A percentile compares a stretch with the other conserved stretches of the same genome.
Evolutionary conservation across 2,113 vertebrate genomes (phyloP).

Genomic region (Hyla sarda): DNA sequence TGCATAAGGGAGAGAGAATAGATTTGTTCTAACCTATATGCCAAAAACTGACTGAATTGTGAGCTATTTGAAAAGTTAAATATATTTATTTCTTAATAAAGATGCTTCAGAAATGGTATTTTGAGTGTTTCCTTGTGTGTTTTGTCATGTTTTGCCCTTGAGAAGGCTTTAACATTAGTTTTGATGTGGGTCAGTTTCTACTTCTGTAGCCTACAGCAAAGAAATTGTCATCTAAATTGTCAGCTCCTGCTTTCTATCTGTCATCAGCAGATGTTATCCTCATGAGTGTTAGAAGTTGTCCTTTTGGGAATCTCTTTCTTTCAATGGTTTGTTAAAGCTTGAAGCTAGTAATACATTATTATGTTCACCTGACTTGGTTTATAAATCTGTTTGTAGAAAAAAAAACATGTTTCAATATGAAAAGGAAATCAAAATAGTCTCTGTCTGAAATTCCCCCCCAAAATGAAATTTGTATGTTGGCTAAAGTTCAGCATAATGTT

Average conservation of each 20-base stretch:
- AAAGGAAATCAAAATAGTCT: neutral
- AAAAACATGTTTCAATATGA: neutral
- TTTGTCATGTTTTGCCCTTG: conserved; percentile 43
- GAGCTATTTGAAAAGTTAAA: conserved; percentile 14
- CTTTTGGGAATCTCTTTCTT: conserved; percentile 26
- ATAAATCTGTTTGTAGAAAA: conserved; percentile 5
- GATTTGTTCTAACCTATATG: neutral
- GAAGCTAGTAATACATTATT: conserved; percentile 34
- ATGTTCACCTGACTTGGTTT: conserved; percentile 15
- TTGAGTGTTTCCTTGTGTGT: conserved; percentile 29
- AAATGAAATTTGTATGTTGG: neutral
- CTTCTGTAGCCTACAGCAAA: conserved; percentile 18
- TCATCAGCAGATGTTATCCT: conserved; percentile 46
- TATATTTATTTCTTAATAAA: conserved; percentile 2
- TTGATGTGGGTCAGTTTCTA: conserved; percentile 44
- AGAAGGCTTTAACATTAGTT: conserved; percentile 45
- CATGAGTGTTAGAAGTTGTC: conserved; percentile 26
- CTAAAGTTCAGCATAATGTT: neutral
- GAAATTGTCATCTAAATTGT: conserved; percentile 42
- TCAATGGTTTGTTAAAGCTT: conserved; percentile 10
- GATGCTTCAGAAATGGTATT: neutral
- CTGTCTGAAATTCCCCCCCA: neutral
- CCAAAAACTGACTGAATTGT: neutral
- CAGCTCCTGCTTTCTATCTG: conserved; percentile 32
- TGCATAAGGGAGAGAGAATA: neutral